Evolutionary conservation across 2,888 invertebrate species (phyloP).

Genomic region (Campoplex capitator): DNA sequence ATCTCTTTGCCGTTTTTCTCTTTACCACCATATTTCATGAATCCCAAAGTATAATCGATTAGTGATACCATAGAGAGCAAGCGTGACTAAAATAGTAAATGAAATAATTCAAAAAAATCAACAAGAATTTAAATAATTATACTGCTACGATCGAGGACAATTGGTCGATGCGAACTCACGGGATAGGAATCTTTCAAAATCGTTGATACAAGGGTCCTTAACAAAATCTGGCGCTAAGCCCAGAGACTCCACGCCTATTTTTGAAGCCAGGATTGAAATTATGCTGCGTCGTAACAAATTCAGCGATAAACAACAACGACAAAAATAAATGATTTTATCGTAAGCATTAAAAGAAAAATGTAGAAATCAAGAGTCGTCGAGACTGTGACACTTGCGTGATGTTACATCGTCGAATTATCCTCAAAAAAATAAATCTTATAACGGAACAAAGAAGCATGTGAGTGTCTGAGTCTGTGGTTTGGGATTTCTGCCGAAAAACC

Average conservation of each 20-base stretch:
- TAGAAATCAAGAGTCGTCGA: not conserved
- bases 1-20: conserved; percentile 25
- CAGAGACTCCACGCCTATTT: not conserved
- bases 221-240: not conserved
- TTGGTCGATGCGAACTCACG: conserved; percentile 13
- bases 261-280: not conserved
- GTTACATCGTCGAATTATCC: conserved; percentile 27
- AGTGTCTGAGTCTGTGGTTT: conserved; percentile 43
- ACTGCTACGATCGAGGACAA: conserved; percentile 14
- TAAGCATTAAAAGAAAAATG: not conserved
- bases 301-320: not conserved
- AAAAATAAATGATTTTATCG: not conserved
- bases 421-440: not conserved
- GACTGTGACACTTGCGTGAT: not conserved
- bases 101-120: not conserved
- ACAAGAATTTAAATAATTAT: conserved; percentile 25
- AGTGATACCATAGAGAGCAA: conserved; percentile 46
- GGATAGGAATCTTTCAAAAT: not conserved
- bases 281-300: not conserved
- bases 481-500: conserved; percentile 1
- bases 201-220: not conserved
- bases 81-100: conserved; percentile 45
- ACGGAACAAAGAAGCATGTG: conserved; percentile 38
- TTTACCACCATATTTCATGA: conserved; percentile 35
- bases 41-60: conserved; percentile 41